Evolutionary conservation across 2,888 invertebrate genomes (phyloP).

Genomic region (Eupithecia insigniata): DNA sequence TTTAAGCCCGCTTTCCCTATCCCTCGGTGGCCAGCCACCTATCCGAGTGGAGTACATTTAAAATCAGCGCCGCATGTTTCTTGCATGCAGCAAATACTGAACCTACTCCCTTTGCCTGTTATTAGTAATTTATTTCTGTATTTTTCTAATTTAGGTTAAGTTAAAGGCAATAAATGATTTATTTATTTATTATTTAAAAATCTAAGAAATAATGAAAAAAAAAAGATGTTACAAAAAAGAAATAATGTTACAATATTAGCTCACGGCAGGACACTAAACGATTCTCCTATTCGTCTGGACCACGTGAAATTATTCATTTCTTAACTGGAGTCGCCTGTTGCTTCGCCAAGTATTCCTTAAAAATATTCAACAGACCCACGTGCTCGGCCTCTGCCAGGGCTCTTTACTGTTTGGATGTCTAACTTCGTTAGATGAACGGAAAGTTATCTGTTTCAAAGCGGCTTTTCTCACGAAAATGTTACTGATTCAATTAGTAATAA

Average conservation of each 20-base stretch:
- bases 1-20: no score
- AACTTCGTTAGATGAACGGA: neutral
- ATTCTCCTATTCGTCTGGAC: neutral
- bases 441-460: neutral
- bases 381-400: neutral
- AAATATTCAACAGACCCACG: neutral
- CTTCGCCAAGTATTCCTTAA: neutral
- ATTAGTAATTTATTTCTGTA: no score
- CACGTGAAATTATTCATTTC: neutral
- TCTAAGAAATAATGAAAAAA: no score
- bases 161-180: no score
- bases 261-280: neutral
- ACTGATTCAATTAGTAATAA: neutral
- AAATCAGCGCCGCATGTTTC: no score
- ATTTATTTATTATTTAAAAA: no score
- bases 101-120: no score
- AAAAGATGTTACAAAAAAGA: no score
- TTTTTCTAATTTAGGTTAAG: no score
- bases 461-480: neutral
- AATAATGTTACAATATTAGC: neutral
- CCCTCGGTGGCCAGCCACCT: no score
- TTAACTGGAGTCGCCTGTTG: neutral
- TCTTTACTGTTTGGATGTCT: neutral
- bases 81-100: no score
- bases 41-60: no score